A percentile compares a stretch with the other conserved stretches of the same genome.
Evolutionary conservation across 2,797 vertebrate genomes (phyloP).

Genomic region (Sebastes steindachneri): DNA sequence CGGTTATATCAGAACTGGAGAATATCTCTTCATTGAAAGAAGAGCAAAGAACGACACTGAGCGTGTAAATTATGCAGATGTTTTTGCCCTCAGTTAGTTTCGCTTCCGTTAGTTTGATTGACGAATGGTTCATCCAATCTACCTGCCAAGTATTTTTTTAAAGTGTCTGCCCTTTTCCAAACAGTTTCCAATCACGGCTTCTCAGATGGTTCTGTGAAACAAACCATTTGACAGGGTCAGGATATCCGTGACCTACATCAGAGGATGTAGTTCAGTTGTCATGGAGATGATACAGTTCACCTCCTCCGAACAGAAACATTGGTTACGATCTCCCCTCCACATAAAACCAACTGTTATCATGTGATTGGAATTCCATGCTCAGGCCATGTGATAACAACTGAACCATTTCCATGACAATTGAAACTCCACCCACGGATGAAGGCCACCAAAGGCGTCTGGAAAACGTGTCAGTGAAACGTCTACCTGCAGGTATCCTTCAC

Average conservation of each 20-base stretch:
- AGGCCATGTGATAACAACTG: neutral
- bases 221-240: too few relatives aligned
- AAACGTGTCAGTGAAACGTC: neutral
- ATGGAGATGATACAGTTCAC: neutral
- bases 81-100: too few relatives aligned
- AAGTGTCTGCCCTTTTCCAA: too few relatives aligned
- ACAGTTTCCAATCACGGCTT: too few relatives aligned
- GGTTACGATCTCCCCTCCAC: neutral
- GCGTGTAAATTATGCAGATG: too few relatives aligned
- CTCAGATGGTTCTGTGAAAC: too few relatives aligned
- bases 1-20: too few relatives aligned
- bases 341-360: neutral
- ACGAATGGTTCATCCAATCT: too few relatives aligned
- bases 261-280: neutral
- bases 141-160: rapidly evolving
- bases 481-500: too few relatives aligned
- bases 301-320: neutral
- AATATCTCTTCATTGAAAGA: too few relatives aligned
- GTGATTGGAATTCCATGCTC: neutral
- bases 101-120: too few relatives aligned
- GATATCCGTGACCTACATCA: neutral
- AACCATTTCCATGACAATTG: constrained; percentile 1
- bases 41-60: too few relatives aligned
- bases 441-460: neutral
- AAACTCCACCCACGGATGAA: neutral